phyloP scores from a whole-genome alignment of 2,888 invertebrate species.

The Harpalus rufipes region DNA sequence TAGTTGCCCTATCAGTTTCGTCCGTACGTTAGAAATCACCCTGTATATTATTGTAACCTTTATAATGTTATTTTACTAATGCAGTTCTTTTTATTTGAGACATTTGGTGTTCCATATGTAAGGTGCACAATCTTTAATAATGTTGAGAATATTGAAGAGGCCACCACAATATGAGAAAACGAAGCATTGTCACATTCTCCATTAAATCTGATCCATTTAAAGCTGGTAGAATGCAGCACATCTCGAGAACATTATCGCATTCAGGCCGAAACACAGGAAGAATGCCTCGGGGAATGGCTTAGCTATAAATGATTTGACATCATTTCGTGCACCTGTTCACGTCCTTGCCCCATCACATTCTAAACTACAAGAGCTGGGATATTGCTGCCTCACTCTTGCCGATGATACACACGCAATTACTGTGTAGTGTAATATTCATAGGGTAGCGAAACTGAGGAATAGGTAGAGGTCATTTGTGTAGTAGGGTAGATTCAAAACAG shows the following conservation, averaged over 20 bases:
- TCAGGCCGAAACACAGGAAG: slow-evolving; percentile 26
- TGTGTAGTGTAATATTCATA: slow-evolving; percentile 47
- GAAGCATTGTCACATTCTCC: slow-evolving; percentile 34
- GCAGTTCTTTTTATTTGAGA: too few relatives aligned
- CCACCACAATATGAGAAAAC: slow-evolving; percentile 10
- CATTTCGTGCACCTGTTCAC: slow-evolving; percentile 58
- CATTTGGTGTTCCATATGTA: too few relatives aligned
- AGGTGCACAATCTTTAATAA: too few relatives aligned
- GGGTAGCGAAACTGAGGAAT: neutral
- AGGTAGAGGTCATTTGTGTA: neutral
- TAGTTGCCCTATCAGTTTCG: too few relatives aligned
- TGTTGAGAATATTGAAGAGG: neutral
- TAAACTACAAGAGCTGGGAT: neutral
- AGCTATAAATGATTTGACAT: slow-evolving; percentile 63
- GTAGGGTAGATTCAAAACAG: neutral
- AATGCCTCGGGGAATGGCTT: slow-evolving; percentile 53
- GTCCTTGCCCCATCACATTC: neutral
- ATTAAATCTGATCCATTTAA: slow-evolving; percentile 37
- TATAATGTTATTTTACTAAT: too few relatives aligned
- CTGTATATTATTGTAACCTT: too few relatives aligned
- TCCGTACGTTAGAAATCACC: too few relatives aligned
- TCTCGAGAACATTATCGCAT: slow-evolving; percentile 51
- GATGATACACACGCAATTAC: slow-evolving; percentile 56
- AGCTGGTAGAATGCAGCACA: slow-evolving; percentile 27
- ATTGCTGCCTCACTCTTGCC: neutral